Conservation (phyloP, 2,113 vertebrate genomes). For the Psammodynastes pulverulentus region DNA sequence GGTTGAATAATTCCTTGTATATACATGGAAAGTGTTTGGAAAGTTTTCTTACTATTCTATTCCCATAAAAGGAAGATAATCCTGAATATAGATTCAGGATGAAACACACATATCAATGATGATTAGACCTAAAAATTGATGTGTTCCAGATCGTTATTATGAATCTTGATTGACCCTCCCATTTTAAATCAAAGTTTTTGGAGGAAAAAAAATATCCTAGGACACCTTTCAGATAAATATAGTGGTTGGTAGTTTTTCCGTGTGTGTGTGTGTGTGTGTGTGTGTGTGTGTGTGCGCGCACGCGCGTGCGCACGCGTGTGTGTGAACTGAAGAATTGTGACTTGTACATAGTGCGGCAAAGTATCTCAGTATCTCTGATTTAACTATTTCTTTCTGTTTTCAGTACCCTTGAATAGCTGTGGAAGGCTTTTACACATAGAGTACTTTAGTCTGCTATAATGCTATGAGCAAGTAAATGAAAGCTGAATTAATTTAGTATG, state of each 20-base stretch:
- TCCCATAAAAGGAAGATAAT: neutral
- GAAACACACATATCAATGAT: neutral
- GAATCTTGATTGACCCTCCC: neutral
- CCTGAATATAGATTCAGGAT: neutral
- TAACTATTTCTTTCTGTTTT: neutral
- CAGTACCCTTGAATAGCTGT: neutral
- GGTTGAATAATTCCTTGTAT: neutral
- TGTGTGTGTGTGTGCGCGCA: too few relatives aligned
- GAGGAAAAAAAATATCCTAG: neutral
- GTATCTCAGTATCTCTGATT: neutral
- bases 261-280: neutral
- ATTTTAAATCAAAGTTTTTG: neutral
- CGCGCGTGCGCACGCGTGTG: too few relatives aligned
- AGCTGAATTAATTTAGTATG: conserved; percentile 57
- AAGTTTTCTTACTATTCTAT: neutral
- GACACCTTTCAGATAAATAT: neutral
- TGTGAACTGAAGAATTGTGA: neutral
- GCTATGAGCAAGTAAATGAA: conserved; percentile 33
- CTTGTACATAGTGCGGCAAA: neutral
- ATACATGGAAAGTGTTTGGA: neutral
- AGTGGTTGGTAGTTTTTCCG: neutral
- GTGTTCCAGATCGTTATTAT: neutral
- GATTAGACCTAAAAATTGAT: neutral
- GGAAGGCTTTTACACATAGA: conserved; percentile 8
- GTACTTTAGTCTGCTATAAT: neutral